A percentile compares a stretch with the other conserved stretches of the same genome.
Conservation (phyloP, 2,113 vertebrate species). For the Cervus canadensis region DNA sequence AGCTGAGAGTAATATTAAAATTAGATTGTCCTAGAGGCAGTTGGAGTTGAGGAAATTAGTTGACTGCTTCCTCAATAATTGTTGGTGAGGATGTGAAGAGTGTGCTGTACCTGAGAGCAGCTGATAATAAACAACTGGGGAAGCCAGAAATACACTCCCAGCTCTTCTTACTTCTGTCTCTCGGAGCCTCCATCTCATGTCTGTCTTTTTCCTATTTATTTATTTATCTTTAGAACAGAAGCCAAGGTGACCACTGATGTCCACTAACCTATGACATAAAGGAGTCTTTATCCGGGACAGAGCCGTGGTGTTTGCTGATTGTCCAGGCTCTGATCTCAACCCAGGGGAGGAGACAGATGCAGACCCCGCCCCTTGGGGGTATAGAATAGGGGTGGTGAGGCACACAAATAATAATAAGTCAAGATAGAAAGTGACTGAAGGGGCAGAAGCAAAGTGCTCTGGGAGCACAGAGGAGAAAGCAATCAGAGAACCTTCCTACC, state of each 20-base stretch:
- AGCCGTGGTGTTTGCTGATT: neutral
- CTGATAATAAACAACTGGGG: constrained; percentile 68
- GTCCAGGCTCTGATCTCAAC: neutral
- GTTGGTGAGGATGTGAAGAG: constrained; percentile 65
- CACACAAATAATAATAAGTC: neutral
- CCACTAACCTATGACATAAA: neutral
- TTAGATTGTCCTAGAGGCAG: constrained; percentile 71
- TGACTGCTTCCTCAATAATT: constrained; percentile 62
- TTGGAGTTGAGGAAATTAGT: constrained; percentile 69
- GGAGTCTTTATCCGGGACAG: neutral
- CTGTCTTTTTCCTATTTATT: neutral
- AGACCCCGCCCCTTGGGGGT: too few species aligned
- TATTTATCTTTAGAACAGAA: neutral
- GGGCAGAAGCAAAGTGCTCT: neutral
- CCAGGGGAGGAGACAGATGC: neutral
- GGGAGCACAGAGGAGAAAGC: neutral
- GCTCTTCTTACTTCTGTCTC: neutral
- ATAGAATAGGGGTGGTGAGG: neutral
- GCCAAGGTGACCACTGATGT: neutral
- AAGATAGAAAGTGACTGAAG: neutral
- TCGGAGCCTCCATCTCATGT: neutral
- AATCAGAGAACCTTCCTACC: neutral
- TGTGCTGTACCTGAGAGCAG: constrained; percentile 67
- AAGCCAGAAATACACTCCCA: constrained; percentile 64
- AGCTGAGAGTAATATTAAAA: constrained; percentile 73